Conservation (phyloP, 2,797 vertebrate species). For the Rallus crepitans region DNA sequence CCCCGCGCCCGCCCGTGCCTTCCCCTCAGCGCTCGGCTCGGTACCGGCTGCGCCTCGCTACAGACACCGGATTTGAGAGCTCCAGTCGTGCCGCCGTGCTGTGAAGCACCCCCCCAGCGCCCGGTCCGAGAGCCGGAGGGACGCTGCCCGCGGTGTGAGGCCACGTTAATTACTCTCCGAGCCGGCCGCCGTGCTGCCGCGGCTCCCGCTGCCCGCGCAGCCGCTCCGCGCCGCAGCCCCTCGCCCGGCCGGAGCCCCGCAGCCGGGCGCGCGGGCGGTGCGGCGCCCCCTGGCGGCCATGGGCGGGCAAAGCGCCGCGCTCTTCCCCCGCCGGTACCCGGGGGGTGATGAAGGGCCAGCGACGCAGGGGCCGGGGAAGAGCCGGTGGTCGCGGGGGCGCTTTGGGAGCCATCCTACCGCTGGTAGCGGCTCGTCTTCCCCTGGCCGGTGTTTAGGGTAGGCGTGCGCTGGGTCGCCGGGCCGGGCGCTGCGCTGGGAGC, state of each 20-base stretch:
- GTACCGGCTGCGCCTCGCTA: accelerated
- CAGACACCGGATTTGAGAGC: accelerated
- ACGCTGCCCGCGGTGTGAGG: background rate
- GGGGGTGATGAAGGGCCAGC: accelerated
- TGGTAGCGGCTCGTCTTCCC: too few species aligned
- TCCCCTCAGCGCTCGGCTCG: too few species aligned
- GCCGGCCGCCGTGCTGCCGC: accelerated
- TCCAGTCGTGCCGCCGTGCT: accelerated
- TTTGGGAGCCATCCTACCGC: accelerated
- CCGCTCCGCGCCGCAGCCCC: too few species aligned
- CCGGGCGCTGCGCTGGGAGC: too few species aligned
- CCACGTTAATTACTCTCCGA: accelerated
- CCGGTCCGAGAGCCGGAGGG: background rate
- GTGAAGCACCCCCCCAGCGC: too few species aligned
- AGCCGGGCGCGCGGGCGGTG: background rate
- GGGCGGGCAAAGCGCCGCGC: background rate
- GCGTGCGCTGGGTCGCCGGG: background rate
- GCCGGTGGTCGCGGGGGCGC: accelerated
- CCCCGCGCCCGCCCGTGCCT: accelerated
- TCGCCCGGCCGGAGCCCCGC: too few species aligned
- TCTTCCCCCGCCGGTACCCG: background rate
- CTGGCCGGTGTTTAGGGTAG: accelerated
- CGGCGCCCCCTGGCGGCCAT: background rate
- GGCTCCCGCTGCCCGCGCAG: background rate
- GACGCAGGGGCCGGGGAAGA: accelerated